phyloP scores from a whole-genome alignment of 2,797 vertebrate species.

The Enteromius mattozi region DNA sequence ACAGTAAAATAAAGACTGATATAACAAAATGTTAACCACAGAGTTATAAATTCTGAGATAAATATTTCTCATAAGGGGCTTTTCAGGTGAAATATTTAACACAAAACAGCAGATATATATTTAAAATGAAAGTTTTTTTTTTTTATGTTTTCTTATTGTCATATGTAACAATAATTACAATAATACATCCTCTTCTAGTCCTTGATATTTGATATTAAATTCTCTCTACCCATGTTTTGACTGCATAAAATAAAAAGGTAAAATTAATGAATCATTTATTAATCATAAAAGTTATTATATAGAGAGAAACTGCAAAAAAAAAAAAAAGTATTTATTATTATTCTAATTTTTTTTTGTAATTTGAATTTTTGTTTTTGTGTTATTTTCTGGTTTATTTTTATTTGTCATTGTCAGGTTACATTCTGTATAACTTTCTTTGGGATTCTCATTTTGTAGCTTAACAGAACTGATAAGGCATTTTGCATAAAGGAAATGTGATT shows the following conservation, averaged over 20 bases:
- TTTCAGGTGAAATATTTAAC: too few relatives aligned
- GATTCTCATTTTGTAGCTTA: slow-evolving; percentile 19
- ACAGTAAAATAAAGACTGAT: too few relatives aligned
- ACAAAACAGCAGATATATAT: too few relatives aligned
- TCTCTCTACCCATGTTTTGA: background rate
- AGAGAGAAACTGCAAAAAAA: too few relatives aligned
- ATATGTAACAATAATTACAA: background rate
- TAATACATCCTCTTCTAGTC: too few relatives aligned
- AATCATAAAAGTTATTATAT: too few relatives aligned
- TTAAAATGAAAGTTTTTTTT: background rate
- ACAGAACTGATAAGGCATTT: slow-evolving; percentile 45
- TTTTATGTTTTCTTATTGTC: background rate
- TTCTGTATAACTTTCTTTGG: background rate
- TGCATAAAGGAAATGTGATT: slow-evolving; percentile 43
- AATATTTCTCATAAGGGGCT: background rate
- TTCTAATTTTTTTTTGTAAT: too few relatives aligned
- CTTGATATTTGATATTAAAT: background rate
- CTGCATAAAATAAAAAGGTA: background rate
- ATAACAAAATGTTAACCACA: background rate
- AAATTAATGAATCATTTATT: background rate
- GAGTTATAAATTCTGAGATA: background rate
- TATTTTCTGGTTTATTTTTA: background rate
- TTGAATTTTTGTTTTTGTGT: too few relatives aligned
- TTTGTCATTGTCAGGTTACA: background rate
- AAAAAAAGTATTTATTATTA: too few relatives aligned